These are phyloP conservation scores for Escarpia spicata DNA, from an alignment of 2,888 invertebrate genomes.

Conservation along the genomic window DNA sequence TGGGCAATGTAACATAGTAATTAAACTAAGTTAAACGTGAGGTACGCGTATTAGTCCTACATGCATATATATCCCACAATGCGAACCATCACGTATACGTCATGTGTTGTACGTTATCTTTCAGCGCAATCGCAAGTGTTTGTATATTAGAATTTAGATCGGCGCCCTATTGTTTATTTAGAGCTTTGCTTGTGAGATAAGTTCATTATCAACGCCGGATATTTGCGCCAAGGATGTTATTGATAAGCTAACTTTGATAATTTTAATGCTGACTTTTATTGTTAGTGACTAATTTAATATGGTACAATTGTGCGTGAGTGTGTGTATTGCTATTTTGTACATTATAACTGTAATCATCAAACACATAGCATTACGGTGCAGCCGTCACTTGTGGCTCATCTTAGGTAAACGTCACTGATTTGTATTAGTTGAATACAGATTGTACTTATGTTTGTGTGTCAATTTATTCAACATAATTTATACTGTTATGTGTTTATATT, in stretches of 20 bases:
- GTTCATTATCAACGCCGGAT: neutral
- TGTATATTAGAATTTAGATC: neutral
- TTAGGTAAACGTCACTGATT: no score
- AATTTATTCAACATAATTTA: no score
- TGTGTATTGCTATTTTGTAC: neutral
- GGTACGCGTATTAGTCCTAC: neutral
- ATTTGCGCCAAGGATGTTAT: neutral
- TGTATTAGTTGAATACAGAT: no score
- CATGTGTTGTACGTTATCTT: neutral
- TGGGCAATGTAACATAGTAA: no score
- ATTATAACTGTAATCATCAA: no score
- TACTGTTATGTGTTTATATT: no score
- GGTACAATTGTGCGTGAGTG: neutral
- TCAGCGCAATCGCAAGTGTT: neutral
- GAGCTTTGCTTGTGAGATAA: neutral
- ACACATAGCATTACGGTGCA: no score
- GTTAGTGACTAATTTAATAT: neutral
- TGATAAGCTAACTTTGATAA: neutral
- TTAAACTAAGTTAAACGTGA: neutral
- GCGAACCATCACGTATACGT: neutral
- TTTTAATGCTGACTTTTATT: neutral
- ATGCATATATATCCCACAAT: neutral
- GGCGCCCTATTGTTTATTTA: neutral
- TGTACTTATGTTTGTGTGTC: no score
- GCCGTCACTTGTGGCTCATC: no score